Evolutionary conservation across 2,797 vertebrate genomes (phyloP), one percentile per base, ranked within the genome.

Genomic region (Malacoraja senta): DNA sequence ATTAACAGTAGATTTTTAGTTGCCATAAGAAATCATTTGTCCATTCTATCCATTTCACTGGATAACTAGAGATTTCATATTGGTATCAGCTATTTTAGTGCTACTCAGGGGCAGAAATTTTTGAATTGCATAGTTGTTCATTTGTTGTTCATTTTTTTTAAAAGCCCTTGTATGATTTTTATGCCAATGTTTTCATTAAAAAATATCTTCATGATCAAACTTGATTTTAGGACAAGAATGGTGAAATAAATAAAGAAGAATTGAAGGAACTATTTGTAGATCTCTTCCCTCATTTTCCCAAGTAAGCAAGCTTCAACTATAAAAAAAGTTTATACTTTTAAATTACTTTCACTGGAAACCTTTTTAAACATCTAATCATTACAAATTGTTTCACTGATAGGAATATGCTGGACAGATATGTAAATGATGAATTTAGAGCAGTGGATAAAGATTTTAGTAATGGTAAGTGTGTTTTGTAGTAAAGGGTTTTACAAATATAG

Each of bases 321-420:
- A 38, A 21, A 6, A 93, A 77, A 8, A 35, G 17, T 26, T 0
- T 68, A 65, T 90, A 35, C 86, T 32, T 91, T 38, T 53, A 53
- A 74, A 44, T 72, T 86, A 72, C 17, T 71, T 65, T 80, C 44
- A 26, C 0, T 53, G 19, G 32, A 83, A 81, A 53, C 65, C 65
- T 12, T 80, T 21, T 35, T 86, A 26, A 12, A 77, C n/a, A 93
- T 63, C 32, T 65, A 80, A 78, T 38, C 21, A 32, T 72, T 88
- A 26, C 61, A 91, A 91, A 86, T 93, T 91, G 63, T 93, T 65
- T 93, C 26, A 72, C 35, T 94, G 93, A 81, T 94, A 97, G 97
- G 95, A 95, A 94, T 93, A 95, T 97, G 95, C 93, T 97, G 94
- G 97, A 97, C 71, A 94, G 71, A 38, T 97, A 95, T 76, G 3